Base-by-base conservation (phyloP, 2,113 vertebrate genomes). In the Cyprinodon tularosa region DNA sequence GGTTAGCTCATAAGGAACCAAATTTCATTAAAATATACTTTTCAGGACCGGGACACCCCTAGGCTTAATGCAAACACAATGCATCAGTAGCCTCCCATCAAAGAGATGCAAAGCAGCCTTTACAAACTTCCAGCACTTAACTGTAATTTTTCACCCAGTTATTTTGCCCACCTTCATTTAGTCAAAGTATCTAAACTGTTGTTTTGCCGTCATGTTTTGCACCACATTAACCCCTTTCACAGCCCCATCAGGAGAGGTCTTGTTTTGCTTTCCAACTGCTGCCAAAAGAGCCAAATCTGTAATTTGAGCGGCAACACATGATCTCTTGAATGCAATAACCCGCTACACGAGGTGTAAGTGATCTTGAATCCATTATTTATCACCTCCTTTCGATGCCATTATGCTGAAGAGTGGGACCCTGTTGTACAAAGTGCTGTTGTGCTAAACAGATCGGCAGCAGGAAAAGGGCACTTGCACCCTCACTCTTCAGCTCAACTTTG, bases 321-420 rank as follows among this genome's bases (percentile, higher is more conserved):
- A 86, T 86, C 81, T 78, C 89, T 85, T 53, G 71, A 86, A 90
- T 65, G 73, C 82, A 78, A 76, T 72, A 80, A 79, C 81, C 89
- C 88, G 86, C 91, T 92, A 87, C 83, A 81, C 85, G 90, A 92
- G 83, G 91, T 94, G 90, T 90, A 93, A 94, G 93, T 93, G 93
- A 93, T 94, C 93, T 93, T 91, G 80, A 91, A 92, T 94, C 89
- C 89, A 95, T 94, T 93, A 94, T 94, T 93, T 89, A 93, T 93
- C 84, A 92, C 92, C 91, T 87, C 87, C 83, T 92, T 87, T 90
- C 84, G 90, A 90, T 86, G 84, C 92, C 90, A 91, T 94, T 94
- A 93, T 89, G 68, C 78, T 88, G 90, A 85, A 78, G 84, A 91
- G 89, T 71, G 82, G 82, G 84, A 83, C 83, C 85, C 82, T 53